Base-by-base conservation (phyloP, 2,888 invertebrate genomes). In the Ariolimax columbianus region DNA sequence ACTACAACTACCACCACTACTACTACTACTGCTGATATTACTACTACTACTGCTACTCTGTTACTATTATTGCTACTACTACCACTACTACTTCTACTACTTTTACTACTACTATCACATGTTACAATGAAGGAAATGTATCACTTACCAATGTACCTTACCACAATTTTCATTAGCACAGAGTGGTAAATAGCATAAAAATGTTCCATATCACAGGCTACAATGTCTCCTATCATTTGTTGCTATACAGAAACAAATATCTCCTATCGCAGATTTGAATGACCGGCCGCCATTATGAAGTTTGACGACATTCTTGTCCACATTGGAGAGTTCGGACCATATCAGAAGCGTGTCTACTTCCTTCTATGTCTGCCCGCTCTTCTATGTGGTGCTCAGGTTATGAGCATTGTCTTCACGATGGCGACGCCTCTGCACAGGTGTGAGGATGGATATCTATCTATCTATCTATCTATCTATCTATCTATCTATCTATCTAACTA, bases 261-360 rank as follows among this genome's bases (percentile, higher is more conserved):
- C 1, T n/a, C n/a, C 26, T n/a, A 6, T 73, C 7, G 14, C 47
- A 73, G 43, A 30, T 17, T 47, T n/a, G 9, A 1, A 26, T 19
- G 30, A 14, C 19, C n/a, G 36, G 0, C n/a, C 36, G n/a, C 14
- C 55, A n/a, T n/a, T 38, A 84, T 84, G 84, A 84, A 84, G 75
- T 84, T 80, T 63, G 84, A 84, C 47, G 84, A 84, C 40, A 80
- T 84, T 11, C 80, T 84, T 0, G 66, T 75, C 0, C 40, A 59
- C 33, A 66, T 84, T 1, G 84, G 84, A 19, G 84, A 84, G 36
- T 84, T 84, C 40, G 84, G 84, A 1, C 40, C 63, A 9, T 84
- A 84, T 63, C 84, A 84, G 66, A 84, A 47, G 80, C 47, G 80
- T n/a, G 38, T 84, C 36, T 84, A 47, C 43, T 80, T 72, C 33